Conservation (phyloP, 2,113 vertebrate genomes). For the Cochlearius cochlearius region DNA sequence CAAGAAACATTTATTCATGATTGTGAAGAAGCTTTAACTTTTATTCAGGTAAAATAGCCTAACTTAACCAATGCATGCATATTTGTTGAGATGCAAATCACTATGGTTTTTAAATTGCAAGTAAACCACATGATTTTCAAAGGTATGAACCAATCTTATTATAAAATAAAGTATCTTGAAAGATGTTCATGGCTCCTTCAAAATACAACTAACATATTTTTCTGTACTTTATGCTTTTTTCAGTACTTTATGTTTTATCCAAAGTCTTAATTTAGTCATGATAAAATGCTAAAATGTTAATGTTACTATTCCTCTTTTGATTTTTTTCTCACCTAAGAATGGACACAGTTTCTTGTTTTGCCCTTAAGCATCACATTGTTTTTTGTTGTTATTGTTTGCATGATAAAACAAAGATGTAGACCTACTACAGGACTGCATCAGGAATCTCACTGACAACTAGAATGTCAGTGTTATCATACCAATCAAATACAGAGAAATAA, state of each 20-base stretch:
- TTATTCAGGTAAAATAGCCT: background rate
- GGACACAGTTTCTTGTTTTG: background rate
- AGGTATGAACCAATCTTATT: background rate
- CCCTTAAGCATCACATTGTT: background rate
- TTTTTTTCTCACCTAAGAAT: background rate
- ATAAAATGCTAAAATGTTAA: background rate
- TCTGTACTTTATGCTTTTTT: background rate
- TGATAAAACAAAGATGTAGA: background rate
- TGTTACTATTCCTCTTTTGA: background rate
- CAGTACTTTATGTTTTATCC: background rate
- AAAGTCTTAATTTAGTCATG: background rate
- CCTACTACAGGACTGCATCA: background rate
- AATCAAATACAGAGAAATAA: background rate
- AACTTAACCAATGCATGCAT: background rate
- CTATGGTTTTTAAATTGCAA: background rate
- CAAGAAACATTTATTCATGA: background rate
- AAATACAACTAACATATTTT: background rate
- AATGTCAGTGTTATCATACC: background rate
- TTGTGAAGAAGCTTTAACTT: background rate
- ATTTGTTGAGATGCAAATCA: background rate
- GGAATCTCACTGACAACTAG: background rate
- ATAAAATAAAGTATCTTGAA: background rate
- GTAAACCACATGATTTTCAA: background rate
- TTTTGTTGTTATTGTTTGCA: background rate
- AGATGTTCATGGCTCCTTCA: background rate